Conservation (phyloP, 2,888 invertebrate genomes). For the Saturnia japonica region DNA sequence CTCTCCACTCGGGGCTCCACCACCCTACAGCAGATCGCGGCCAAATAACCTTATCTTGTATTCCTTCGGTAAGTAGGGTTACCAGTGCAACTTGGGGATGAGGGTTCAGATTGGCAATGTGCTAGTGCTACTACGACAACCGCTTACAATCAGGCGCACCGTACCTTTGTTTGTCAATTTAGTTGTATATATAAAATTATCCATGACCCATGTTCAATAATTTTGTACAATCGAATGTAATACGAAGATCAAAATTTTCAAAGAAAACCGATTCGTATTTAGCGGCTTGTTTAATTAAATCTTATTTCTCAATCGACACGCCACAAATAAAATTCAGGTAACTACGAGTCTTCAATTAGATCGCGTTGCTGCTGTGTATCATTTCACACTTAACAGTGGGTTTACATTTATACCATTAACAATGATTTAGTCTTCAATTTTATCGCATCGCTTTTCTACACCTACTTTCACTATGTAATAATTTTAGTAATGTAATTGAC, state of each 20-base stretch:
- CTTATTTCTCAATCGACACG: background rate
- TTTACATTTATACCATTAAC: background rate
- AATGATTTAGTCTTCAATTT: conserved; percentile 6
- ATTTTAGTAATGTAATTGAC: background rate
- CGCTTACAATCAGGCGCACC: too few relatives aligned
- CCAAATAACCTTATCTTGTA: too few relatives aligned
- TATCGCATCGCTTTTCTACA: background rate
- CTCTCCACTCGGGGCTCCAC: too few relatives aligned
- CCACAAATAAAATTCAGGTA: background rate
- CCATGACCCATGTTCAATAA: background rate
- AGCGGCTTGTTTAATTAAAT: background rate
- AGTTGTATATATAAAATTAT: too few relatives aligned
- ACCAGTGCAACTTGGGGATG: too few relatives aligned
- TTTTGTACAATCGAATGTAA: background rate
- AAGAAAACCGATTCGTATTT: background rate
- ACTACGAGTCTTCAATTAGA: conserved; percentile 38
- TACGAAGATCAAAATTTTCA: background rate
- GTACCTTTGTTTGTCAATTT: too few relatives aligned
- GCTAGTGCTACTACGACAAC: too few relatives aligned
- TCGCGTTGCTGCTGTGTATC: conserved; percentile 44
- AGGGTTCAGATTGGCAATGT: too few relatives aligned
- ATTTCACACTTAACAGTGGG: background rate
- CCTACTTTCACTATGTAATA: background rate
- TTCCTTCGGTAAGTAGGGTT: too few relatives aligned
- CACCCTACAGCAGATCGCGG: too few relatives aligned